Base-by-base conservation (phyloP, 2,797 vertebrate species). In the Melanotaenia parkinsoni region DNA sequence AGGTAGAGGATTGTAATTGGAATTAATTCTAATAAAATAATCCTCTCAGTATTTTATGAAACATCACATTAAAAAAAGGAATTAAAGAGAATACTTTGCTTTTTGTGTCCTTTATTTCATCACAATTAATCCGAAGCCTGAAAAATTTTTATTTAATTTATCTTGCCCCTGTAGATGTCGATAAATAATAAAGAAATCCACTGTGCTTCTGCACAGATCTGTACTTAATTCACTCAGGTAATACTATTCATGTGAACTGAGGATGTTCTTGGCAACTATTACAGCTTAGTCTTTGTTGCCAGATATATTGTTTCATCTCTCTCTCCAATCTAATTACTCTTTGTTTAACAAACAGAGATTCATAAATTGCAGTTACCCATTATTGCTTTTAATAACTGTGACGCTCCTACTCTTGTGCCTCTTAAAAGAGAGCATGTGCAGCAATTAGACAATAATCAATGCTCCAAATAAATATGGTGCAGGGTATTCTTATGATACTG, bases 211-310 rank as follows among this genome's bases (percentile, higher is more conserved):
- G 61, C 76, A 86, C 47, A 62, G 63, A 87, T 86, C 77, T 82
- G 87, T 92, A 87, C 91, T 91, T 85, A 89, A 91, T 83, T 61
- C 71, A 72, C 72, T 82, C 72, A 86, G 62, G 84, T 88, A 89
- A 87, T 80, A 64, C 40, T 59, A 24, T 65, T 32, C 75, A 86
- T 81, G 77, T 78, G 75, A 86, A 90, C 80, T 76, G 76, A 90
- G 81, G 80, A 72, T 74, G 77, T 83, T 86, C 78, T 83, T 91
- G 85, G 83, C 73, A 89, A 80, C 73, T 81, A 89, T 78, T n/a
- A 63, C 14, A 77, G 67, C 56, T 70, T 67, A 22, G 40, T 4
- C 11, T 88, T 75, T 40, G 60, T 64, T 70, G 60, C 78, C 68
- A 76, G 73, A 83, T 85, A 76, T 72, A 69, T 38, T 60, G 56